phyloP scores from a whole-genome alignment of 2,113 vertebrate genomes.

The Tympanuchus pallidicinctus region DNA sequence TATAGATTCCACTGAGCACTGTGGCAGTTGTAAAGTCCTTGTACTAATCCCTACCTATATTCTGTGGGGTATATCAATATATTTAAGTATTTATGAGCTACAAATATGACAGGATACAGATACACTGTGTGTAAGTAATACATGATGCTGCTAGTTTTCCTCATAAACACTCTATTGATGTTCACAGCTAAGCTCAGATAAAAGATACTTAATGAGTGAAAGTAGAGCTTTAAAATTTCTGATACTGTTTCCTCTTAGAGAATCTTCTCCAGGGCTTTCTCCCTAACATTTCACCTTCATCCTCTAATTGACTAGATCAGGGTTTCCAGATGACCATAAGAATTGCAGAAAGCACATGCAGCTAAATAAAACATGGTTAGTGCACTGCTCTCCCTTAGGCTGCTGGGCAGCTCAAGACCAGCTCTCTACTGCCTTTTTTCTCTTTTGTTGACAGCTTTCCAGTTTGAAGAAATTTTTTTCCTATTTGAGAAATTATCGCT shows the following conservation, averaged over 20 bases:
- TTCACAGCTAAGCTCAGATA: neutral
- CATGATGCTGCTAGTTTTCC: neutral
- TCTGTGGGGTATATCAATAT: neutral
- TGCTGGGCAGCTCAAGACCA: neutral
- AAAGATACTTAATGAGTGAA: slow-evolving; percentile 22
- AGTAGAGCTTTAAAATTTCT: slow-evolving; percentile 4
- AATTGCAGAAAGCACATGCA: neutral
- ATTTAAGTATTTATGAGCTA: slow-evolving; percentile 28
- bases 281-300: neutral
- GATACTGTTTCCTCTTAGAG: neutral
- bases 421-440: neutral
- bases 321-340: neutral
- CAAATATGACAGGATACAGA: slow-evolving; percentile 31
- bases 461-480: neutral
- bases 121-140: neutral
- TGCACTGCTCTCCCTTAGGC: neutral
- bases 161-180: slow-evolving; percentile 20
- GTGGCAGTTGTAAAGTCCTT: neutral
- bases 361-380: neutral
- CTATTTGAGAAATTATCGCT: neutral
- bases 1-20: neutral
- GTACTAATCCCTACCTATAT: neutral
- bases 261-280: neutral
- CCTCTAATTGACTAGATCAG: neutral
- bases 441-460: neutral